These are phyloP conservation scores for Centropus bengalensis DNA, from an alignment of 2,113 vertebrate species.

Conservation along the genomic window DNA sequence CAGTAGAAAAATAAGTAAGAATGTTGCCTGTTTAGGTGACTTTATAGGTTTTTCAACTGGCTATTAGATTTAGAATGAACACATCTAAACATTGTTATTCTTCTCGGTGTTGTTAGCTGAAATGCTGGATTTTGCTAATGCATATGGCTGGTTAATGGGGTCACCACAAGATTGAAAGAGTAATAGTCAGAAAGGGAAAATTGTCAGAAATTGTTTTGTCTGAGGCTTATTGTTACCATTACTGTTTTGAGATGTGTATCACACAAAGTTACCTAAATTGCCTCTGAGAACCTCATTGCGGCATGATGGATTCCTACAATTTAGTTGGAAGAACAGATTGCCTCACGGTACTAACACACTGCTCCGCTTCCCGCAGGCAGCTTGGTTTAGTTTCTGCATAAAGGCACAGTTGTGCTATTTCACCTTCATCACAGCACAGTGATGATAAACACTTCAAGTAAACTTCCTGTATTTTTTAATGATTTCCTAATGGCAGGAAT, in stretches of 20 bases:
- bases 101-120: not conserved
- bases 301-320: not conserved
- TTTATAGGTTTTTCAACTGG: constrained; percentile 28
- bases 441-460: not conserved
- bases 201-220: not conserved
- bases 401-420: not conserved
- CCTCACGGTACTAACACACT: not conserved
- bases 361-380: not conserved
- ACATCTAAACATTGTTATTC: not conserved
- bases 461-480: not conserved
- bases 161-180: not conserved
- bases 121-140: constrained; percentile 32
- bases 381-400: not conserved
- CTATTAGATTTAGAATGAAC: constrained; percentile 27
- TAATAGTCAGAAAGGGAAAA: not conserved
- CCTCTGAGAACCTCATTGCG: not conserved
- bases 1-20: not conserved
- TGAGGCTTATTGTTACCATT: constrained; percentile 9
- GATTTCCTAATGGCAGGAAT: not conserved
- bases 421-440: not conserved
- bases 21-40: constrained; percentile 2
- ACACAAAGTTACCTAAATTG: constrained; percentile 27
- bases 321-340: not conserved
- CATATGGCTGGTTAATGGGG: not conserved
- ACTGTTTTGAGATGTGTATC: constrained; percentile 11